Evolutionary conservation across 2,888 invertebrate genomes (phyloP).

Genomic region (Erebia epiphron): DNA sequence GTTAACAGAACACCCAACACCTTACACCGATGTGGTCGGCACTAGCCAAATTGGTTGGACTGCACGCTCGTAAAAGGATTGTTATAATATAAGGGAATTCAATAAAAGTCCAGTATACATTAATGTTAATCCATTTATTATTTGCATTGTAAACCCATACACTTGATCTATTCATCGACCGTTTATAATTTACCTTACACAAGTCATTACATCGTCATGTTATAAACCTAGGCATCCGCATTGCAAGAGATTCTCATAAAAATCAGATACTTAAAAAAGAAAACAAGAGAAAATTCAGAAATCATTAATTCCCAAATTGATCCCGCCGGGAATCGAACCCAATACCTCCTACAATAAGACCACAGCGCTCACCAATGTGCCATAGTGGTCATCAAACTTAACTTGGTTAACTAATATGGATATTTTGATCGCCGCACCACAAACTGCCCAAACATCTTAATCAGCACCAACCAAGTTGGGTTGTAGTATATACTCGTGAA

Average conservation of each 20-base stretch:
- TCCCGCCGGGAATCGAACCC: no score
- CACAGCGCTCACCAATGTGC: no score
- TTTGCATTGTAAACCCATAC: constrained; percentile 81
- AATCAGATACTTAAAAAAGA: constrained; percentile 7
- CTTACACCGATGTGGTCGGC: no score
- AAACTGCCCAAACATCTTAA: not conserved
- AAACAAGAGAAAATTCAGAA: not conserved
- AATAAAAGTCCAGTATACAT: constrained; percentile 42
- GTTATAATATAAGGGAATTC: not conserved
- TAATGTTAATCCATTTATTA: constrained; percentile 73
- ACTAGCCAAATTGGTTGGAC: no score
- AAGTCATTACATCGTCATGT: constrained; percentile 61
- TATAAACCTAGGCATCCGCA: constrained; percentile 49
- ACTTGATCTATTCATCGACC: constrained; percentile 77
- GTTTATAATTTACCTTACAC: constrained; percentile 73
- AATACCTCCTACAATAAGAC: no score
- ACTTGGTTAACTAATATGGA: no score
- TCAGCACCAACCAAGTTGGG: not conserved
- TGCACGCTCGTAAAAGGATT: not conserved
- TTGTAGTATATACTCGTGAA: not conserved
- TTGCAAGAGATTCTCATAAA: constrained; percentile 44
- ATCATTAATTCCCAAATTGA: no score
- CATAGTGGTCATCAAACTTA: not conserved
- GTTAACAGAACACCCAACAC: no score
- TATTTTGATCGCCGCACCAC: not conserved